phyloP scores from a whole-genome alignment of 2,888 invertebrate species.

The Lymantria monacha region DNA sequence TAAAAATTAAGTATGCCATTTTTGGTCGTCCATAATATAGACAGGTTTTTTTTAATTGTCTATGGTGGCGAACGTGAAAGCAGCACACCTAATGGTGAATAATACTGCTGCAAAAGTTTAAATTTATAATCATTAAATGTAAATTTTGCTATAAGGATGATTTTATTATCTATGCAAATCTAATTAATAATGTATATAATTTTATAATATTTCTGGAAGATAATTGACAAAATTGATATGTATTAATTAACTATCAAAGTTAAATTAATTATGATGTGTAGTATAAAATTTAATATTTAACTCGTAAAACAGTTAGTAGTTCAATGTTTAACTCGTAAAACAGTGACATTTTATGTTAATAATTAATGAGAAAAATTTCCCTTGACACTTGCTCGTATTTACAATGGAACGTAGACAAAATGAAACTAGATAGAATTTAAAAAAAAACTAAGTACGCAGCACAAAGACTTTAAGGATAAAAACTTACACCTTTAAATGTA shows the following conservation, averaged over 20 bases:
- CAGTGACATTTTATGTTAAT: slow-evolving; percentile 45
- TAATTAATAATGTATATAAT: neutral
- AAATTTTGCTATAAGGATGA: too few species aligned
- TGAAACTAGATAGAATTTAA: slow-evolving; percentile 40
- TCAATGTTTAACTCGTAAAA: slow-evolving; percentile 35
- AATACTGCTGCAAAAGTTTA: too few species aligned
- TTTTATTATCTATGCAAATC: neutral
- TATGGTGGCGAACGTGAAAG: too few species aligned
- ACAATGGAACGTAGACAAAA: slow-evolving; percentile 58
- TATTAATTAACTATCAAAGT: neutral
- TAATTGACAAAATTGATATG: neutral
- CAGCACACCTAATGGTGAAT: too few species aligned
- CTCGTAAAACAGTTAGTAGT: slow-evolving; percentile 57
- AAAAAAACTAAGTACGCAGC: slow-evolving; percentile 58
- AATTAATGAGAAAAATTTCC: slow-evolving; percentile 39
- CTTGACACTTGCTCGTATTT: slow-evolving; percentile 80
- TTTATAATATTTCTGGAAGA: neutral
- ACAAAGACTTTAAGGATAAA: slow-evolving; percentile 59
- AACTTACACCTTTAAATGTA: slow-evolving; percentile 55
- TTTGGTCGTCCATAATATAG: too few species aligned
- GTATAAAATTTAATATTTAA: neutral
- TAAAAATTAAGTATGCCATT: too few species aligned
- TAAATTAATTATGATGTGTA: too few species aligned
- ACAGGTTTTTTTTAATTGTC: too few species aligned
- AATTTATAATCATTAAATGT: too few species aligned